Conservation (phyloP, 2,888 invertebrate species). For the Carabus problematicus region DNA sequence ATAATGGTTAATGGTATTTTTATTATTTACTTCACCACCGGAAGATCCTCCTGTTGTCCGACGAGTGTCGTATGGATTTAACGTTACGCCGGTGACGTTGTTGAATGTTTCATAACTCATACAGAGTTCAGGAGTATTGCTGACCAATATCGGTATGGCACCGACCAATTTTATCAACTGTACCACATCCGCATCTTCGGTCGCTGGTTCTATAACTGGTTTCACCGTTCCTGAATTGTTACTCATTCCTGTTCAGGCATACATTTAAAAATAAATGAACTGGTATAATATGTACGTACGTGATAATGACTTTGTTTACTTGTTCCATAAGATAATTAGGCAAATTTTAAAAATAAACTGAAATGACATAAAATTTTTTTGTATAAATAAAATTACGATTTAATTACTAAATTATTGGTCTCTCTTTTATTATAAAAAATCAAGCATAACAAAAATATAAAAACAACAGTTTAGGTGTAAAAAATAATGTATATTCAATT, state of each 20-base stretch:
- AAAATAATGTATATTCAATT: too few species aligned
- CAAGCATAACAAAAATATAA: too few species aligned
- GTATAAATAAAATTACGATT: too few species aligned
- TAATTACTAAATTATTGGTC: too few species aligned
- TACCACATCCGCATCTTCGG: constrained; percentile 63
- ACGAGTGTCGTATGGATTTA: constrained; percentile 69
- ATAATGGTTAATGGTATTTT: too few species aligned
- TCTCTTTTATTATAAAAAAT: too few species aligned
- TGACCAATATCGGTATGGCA: constrained; percentile 68
- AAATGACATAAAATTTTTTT: too few species aligned
- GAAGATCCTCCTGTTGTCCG: constrained; percentile 70
- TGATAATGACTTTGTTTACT: too few species aligned
- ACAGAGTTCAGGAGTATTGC: constrained; percentile 71
- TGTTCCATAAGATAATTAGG: too few species aligned
- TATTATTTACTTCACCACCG: constrained; percentile 64
- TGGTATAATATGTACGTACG: too few species aligned
- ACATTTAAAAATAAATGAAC: constrained; percentile 28
- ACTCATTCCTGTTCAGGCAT: constrained; percentile 55
- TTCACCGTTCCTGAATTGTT: constrained; percentile 50
- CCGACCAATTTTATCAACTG: constrained; percentile 63
- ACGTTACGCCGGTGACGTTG: constrained; percentile 66
- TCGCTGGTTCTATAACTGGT: constrained; percentile 52
- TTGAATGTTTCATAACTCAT: constrained; percentile 68
- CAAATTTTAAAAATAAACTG: background rate
- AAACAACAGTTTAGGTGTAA: too few species aligned